Conservation (phyloP, 2,797 vertebrate species). For the Myotis myotis region DNA sequence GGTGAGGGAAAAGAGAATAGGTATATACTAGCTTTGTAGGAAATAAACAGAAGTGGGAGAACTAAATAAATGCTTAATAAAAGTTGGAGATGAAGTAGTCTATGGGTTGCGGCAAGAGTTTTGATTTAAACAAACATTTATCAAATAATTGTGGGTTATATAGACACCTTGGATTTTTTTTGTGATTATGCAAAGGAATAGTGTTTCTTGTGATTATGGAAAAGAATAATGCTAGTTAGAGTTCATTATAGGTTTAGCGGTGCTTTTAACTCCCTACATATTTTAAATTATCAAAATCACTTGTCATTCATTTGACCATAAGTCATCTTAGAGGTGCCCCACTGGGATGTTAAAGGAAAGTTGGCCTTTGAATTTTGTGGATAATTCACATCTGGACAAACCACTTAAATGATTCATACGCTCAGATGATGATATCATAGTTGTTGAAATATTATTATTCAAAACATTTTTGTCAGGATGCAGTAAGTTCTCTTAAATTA, state of each 20-base stretch:
- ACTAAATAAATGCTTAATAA: not conserved
- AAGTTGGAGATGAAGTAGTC: not conserved
- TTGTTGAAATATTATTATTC: not conserved
- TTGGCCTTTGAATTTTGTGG: not conserved
- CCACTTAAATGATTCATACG: not conserved
- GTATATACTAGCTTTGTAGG: not conserved
- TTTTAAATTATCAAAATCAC: not conserved
- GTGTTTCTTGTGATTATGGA: too few relatives aligned
- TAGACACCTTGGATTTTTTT: not conserved
- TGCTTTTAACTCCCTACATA: not conserved
- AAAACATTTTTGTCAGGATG: slow-evolving; percentile 17
- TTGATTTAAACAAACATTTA: not conserved
- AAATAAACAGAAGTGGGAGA: not conserved
- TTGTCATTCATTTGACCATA: not conserved
- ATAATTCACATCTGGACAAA: slow-evolving; percentile 5
- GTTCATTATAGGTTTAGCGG: not conserved
- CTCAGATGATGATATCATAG: not conserved
- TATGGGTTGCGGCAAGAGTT: not conserved
- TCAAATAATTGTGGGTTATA: not conserved
- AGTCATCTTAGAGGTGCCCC: not conserved
- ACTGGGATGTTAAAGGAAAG: not conserved
- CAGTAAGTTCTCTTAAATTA: not conserved
- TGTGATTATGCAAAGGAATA: not conserved
- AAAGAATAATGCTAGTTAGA: not conserved
- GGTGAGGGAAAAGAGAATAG: not conserved